Conservation (phyloP, 2,888 invertebrate species). For the Julus scandinavius region DNA sequence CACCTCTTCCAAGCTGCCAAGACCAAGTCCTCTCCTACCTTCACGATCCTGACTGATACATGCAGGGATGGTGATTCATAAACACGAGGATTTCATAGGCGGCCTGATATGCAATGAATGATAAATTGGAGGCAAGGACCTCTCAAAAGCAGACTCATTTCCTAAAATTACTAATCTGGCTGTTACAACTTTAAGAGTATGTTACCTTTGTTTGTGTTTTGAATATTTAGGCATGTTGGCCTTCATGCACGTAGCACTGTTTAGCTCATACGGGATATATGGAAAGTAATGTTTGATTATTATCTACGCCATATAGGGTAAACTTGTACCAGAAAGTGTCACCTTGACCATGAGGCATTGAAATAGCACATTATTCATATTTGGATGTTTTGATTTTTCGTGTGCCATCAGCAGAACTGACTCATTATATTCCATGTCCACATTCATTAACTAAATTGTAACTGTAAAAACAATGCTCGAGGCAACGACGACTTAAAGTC, state of each 20-base stretch:
- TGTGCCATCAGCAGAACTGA: neutral
- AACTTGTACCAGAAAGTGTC: neutral
- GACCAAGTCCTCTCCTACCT: conserved; percentile 8
- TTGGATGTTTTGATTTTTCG: neutral
- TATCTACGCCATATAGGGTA: neutral
- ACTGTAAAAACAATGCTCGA: too few species aligned
- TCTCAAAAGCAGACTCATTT: conserved; percentile 33
- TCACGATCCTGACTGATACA: neutral
- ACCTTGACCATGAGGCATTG: neutral
- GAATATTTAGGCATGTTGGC: neutral
- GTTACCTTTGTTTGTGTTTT: neutral
- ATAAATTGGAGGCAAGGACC: conserved; percentile 33
- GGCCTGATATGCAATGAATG: conserved; percentile 5
- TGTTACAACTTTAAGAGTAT: neutral
- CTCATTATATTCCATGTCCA: neutral
- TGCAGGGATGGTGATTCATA: neutral
- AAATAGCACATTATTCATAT: neutral
- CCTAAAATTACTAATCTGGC: conserved; percentile 42
- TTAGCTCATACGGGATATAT: neutral
- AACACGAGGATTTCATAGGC: conserved; percentile 34
- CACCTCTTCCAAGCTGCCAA: conserved; percentile 24
- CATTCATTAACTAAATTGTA: too few species aligned
- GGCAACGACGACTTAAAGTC: too few species aligned
- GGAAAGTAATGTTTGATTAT: neutral
- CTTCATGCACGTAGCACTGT: neutral